These are phyloP conservation scores for Bombus confusus DNA, from an alignment of 1,140 invertebrate species.

Conservation along the genomic window DNA sequence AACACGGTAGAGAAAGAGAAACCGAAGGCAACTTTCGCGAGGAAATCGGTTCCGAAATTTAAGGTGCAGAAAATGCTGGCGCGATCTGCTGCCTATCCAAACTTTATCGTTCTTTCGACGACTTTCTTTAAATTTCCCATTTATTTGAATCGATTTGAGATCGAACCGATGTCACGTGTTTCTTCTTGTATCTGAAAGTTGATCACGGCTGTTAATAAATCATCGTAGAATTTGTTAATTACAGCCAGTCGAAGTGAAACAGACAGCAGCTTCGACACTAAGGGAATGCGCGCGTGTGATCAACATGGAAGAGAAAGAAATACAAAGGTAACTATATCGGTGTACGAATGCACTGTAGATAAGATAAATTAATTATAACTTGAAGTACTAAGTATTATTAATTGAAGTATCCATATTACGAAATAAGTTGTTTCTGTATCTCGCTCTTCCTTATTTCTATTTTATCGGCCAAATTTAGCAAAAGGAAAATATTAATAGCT, in stretches of 20 bases:
- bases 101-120: neutral
- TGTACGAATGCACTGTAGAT: no score
- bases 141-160: no score
- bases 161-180: no score
- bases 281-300: constrained; percentile 40
- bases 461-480: no score
- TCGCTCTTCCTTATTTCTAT: no score
- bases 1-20: neutral
- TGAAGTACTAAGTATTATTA: no score
- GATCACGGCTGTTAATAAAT: no score
- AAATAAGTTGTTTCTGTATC: no score
- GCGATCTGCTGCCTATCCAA: neutral
- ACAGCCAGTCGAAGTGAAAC: constrained; percentile 32
- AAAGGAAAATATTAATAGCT: no score
- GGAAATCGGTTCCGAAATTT: constrained; percentile 20
- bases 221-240: neutral
- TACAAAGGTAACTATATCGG: constrained; percentile 17
- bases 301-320: constrained; percentile 31
- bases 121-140: neutral
- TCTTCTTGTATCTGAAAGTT: no score
- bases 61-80: constrained; percentile 4
- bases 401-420: no score
- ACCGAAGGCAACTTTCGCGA: neutral
- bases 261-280: constrained; percentile 41
- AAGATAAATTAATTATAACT: neutral